Conservation (phyloP, 2,113 vertebrate genomes). For the Andinoacara biseriatus region DNA sequence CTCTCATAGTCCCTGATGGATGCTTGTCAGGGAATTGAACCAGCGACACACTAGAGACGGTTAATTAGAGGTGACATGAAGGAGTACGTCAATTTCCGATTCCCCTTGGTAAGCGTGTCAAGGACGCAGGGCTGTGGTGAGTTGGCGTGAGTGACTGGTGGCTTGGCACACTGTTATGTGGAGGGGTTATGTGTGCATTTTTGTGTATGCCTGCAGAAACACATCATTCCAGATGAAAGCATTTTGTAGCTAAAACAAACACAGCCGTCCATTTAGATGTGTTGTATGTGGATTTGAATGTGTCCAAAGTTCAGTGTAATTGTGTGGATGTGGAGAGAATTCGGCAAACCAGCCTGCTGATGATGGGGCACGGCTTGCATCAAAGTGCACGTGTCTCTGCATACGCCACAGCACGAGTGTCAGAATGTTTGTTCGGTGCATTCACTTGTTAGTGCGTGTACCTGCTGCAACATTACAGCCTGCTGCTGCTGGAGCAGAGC, state of each 20-base stretch:
- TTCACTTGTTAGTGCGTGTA: conserved; percentile 58
- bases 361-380: background rate
- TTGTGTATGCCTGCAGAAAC: background rate
- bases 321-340: background rate
- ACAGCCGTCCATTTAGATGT: background rate
- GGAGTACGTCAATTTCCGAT: conserved; percentile 71
- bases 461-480: conserved; percentile 99
- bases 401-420: background rate
- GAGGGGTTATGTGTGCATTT: background rate
- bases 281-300: background rate
- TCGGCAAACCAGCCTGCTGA: background rate
- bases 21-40: conserved; percentile 74
- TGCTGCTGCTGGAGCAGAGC: conserved; percentile 98
- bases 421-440: background rate
- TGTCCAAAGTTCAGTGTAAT: background rate
- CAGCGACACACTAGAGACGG: conserved; percentile 61
- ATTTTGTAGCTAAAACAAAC: background rate
- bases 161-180: conserved; percentile 33
- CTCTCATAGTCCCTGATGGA: conserved; percentile 70
- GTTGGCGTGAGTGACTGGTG: conserved; percentile 38
- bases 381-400: background rate
- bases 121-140: conserved; percentile 75
- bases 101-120: conserved; percentile 78
- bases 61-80: conserved; percentile 77
- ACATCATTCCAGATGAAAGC: background rate